phyloP scores from a whole-genome alignment of 1,140 invertebrate genomes.

The Pachyrhynchus sulphureomaculatus region DNA sequence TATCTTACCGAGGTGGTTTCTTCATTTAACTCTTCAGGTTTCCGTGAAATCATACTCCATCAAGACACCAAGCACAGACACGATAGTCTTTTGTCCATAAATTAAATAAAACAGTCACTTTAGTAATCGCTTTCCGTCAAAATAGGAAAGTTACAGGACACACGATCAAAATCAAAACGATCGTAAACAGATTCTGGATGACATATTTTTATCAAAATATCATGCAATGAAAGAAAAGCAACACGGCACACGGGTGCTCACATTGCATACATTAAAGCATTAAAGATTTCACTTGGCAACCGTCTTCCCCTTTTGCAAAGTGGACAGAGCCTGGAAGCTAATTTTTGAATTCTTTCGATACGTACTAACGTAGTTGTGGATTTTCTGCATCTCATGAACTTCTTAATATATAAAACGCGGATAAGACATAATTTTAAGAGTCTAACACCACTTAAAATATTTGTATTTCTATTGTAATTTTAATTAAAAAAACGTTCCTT shows the following conservation, averaged over 20 bases:
- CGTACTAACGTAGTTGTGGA: neutral
- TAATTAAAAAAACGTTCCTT: neutral
- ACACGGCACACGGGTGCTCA: conserved; percentile 36
- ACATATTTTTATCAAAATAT: conserved; percentile 37
- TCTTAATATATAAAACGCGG: too few species aligned
- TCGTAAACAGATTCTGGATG: conserved; percentile 32
- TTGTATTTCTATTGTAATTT: too few species aligned
- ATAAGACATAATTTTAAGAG: too few species aligned
- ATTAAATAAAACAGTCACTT: conserved; percentile 5
- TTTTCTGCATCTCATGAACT: too few species aligned
- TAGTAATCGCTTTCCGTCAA: neutral
- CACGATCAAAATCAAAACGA: conserved; percentile 7
- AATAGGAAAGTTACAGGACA: neutral
- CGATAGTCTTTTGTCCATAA: conserved; percentile 16
- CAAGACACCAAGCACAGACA: conserved; percentile 16
- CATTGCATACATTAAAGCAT: conserved; percentile 46
- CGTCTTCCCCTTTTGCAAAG: conserved; percentile 42
- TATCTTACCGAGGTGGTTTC: conserved; percentile 41
- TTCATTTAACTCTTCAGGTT: conserved; percentile 38
- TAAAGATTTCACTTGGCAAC: conserved; percentile 46
- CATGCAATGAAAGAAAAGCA: conserved; percentile 18
- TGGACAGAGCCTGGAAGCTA: conserved; percentile 37
- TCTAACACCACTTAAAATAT: too few species aligned
- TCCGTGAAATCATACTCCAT: conserved; percentile 29
- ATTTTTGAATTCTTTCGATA: conserved; percentile 6